phyloP scores from a whole-genome alignment of 2,888 invertebrate species.

The Dromius quadrimaculatus region DNA sequence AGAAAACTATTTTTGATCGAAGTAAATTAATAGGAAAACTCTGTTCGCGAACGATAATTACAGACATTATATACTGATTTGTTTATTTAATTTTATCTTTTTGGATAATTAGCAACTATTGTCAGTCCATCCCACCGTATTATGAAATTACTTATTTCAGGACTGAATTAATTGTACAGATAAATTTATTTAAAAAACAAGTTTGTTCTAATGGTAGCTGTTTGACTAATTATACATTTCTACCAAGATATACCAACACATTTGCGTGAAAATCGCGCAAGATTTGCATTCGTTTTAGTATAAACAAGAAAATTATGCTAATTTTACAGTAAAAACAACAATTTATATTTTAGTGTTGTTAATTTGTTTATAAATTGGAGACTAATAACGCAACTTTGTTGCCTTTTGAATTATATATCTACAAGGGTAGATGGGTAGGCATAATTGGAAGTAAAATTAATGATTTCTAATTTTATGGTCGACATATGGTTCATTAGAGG shows the following conservation, averaged over 20 bases:
- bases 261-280: conserved; percentile 14
- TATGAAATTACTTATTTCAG: conserved; percentile 29
- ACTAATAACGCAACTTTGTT: conserved; percentile 1
- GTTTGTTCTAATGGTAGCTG: conserved; percentile 13
- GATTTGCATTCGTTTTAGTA: conserved; percentile 1
- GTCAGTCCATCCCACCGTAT: not conserved
- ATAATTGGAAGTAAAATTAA: conserved; percentile 19
- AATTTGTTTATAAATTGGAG: conserved; percentile 3
- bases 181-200: conserved; percentile 21
- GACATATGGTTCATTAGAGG: conserved; percentile 48
- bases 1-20: too few species aligned
- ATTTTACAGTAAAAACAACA: not conserved
- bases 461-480: conserved; percentile 38
- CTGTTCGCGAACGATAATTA: conserved; percentile 8
- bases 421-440: not conserved
- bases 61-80: conserved; percentile 3
- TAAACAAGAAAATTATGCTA: conserved; percentile 27
- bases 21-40: conserved; percentile 34
- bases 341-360: conserved; percentile 11
- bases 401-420: not conserved
- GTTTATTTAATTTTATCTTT: not conserved
- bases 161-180: conserved; percentile 22
- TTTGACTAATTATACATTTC: conserved; percentile 24
- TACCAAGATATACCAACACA: not conserved
- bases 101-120: conserved; percentile 18